Percentiles rank a stretch among this genome's conserved stretches.
Evolutionary conservation across 1,140 invertebrate genomes (phyloP).

Genomic region (Euwallacea similis): DNA sequence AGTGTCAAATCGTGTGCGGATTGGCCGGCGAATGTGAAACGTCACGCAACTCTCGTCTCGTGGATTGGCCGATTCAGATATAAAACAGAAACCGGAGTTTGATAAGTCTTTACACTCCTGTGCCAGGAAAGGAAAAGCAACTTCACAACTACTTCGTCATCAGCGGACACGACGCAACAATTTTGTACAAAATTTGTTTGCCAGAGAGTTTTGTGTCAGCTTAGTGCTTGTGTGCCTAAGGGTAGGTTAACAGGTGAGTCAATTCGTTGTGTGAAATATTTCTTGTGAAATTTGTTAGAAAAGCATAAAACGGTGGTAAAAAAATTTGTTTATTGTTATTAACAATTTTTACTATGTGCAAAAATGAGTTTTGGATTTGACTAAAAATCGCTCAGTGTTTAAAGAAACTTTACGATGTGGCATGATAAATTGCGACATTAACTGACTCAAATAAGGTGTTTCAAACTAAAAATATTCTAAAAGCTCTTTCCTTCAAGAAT

Average conservation of each 20-base stretch:
- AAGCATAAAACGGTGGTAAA: too few species aligned
- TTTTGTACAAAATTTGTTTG: not conserved
- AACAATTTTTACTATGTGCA: too few species aligned
- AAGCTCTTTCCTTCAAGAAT: too few species aligned
- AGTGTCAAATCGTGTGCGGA: not conserved
- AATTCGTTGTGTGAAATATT: not conserved
- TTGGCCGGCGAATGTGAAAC: conserved; percentile 1
- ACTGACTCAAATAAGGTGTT: too few species aligned
- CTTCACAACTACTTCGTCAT: not conserved
- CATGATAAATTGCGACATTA: too few species aligned
- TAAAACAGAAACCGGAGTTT: conserved; percentile 12
- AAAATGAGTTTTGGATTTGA: too few species aligned
- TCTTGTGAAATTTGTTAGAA: not conserved
- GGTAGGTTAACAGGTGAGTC: not conserved
- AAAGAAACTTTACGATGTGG: too few species aligned
- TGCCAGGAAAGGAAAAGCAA: not conserved
- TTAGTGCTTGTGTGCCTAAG: not conserved
- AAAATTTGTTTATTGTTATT: too few species aligned
- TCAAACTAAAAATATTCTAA: too few species aligned
- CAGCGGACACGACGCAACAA: not conserved
- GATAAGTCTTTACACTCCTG: conserved; percentile 4
- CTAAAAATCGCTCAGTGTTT: too few species aligned
- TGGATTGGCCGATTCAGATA: conserved; percentile 7
- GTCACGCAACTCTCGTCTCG: not conserved
- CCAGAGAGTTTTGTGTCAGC: conserved; percentile 8